Base-by-base conservation (phyloP, 2,113 vertebrate genomes). In the Opisthocomus hoazin region DNA sequence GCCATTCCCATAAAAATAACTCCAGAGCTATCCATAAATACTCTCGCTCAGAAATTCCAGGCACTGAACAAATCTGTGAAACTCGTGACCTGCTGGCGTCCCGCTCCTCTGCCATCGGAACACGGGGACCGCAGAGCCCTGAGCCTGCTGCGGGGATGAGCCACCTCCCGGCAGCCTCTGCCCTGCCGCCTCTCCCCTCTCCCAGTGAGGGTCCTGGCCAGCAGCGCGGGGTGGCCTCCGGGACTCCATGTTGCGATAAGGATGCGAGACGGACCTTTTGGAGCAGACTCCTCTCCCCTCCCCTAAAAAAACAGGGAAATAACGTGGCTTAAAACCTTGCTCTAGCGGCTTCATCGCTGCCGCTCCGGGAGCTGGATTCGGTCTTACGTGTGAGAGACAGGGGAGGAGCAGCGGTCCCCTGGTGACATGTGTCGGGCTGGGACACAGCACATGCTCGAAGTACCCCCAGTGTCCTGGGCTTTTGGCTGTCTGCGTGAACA, bases 21-120 rank as follows among this genome's bases (percentile, higher is more conserved):
- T 93, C 68, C 92, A 84, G 73, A 93, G 71, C 48, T 87, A 69
- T 82, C 96, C 96, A 94, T 96, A 96, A 97, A 96, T 93, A 94
- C 50, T 89, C 87, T 87, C n/a, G 4, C 81, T 94, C 39, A 94
- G 91, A 93, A 93, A 87, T 64, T 91, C 94, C 92, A 87, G 78
- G 84, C 89, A 94, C 63, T 24, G 84, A 96, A 91, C 69, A 87
- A 80, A 90, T 70, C 89, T 78, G 73, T 92, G 93, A 94, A 96
- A 94, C 84, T 81, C 8, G 4, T 94, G 95, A 96, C 96, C 96
- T 77, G 69, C 83, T 83, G 81, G 53, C 92, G 89, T 84, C 89
- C 90, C 5, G 14, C 48, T 92, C 84, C 66, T 71, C 76, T 84
- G 90, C 86, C 82, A 12, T 12, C 0, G 1, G 54, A 70, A 63